Base-by-base conservation (phyloP, 1,140 invertebrate genomes). In the Procambarus virginalis region DNA sequence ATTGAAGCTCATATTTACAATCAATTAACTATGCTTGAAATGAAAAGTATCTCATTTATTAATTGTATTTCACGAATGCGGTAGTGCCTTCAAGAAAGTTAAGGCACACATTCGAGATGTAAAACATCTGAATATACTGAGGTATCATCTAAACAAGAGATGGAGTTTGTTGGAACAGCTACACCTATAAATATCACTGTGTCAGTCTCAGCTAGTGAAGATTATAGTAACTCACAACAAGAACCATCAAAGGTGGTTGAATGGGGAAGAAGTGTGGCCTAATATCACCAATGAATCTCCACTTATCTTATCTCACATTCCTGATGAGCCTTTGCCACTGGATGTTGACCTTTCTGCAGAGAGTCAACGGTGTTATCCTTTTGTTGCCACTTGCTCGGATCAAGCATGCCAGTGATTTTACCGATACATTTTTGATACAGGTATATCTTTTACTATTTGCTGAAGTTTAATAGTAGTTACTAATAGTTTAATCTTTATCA, bases 401-500 rank as follows among this genome's bases (percentile, higher is more conserved):
- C 48, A 94, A 95, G 92, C 93, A 95, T 80, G 92, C 94, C 0
- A 93, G 95, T 90, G 94, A 93, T 81, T 95, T 95, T 92, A 94
- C n/a, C 17, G 93, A 93, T n/a, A 93, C 94, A 45, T 95, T 95
- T 92, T 92, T 95, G 55, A 92, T 95, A 77, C 88, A 95, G 94
- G 94, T 94, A 70, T 73, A 64, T 49, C n/a, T n/a, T 70, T 5
- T 3, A 55, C 68, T 34, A 22, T 6, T 4, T 73, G 34, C 34
- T 34, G 34, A 34, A 34, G 34, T 34, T 34, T 34, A 34, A 34
- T 34, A 34, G n/a, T 34, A 34, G 34, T 34, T 34, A 34, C 34
- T 34, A 34, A 34, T 34, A 34, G 34, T 34, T 34, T 34, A 34
- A 34, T 34, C 34, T 34, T 34, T 34, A 34, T 34, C 34, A 34